Base-by-base conservation (phyloP, 1,140 invertebrate species). In the Polyergus mexicanus region DNA sequence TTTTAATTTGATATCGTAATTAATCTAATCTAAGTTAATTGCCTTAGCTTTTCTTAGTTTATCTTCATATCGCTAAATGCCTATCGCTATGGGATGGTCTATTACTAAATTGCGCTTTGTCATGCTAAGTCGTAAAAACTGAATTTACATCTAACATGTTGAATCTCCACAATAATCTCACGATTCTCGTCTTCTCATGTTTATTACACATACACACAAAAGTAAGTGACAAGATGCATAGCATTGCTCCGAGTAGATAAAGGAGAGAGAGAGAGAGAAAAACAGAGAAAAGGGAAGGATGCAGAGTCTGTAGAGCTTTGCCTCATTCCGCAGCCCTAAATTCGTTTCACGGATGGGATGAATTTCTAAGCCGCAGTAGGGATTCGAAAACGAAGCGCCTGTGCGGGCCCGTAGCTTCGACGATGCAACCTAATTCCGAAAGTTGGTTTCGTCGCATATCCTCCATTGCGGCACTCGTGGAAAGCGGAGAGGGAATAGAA, bases 321-420 rank as follows among this genome's bases (percentile, higher is more conserved):
- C 78, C 72, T 74, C 68, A 74, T 83, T 74, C 71, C 86, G 84
- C 22, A 63, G 68, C 38, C 38, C 32, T 63, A 71, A 86, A 78
- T 83, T 78, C 84, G 84, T 83, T 76, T 78, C 56, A 71, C 84
- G 47, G 28, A 85, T 78, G 84, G 63, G 75, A 38, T 68, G 51
- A 85, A 74, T 89, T 86, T 86, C 60, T 72, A 78, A 77, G 69
- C 72, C 77, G 51, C 74, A 87, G 69, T 60, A 85, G 71, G 74
- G 88, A 90, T 90, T 87, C 83, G 69, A 66, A 87, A 89, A 90
- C 89, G 89, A 89, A 74, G 88, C 75, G 56, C 72, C 68, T 80
- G 28, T 65, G 63, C 51, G 71, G 71, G 66, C 35, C 19, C 22
- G 58, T 16, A 51, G 77, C 68, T 56, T 81, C 76, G 72, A 75